Conservation (phyloP, 1,140 invertebrate genomes). For the Sesamia nonagrioides region DNA sequence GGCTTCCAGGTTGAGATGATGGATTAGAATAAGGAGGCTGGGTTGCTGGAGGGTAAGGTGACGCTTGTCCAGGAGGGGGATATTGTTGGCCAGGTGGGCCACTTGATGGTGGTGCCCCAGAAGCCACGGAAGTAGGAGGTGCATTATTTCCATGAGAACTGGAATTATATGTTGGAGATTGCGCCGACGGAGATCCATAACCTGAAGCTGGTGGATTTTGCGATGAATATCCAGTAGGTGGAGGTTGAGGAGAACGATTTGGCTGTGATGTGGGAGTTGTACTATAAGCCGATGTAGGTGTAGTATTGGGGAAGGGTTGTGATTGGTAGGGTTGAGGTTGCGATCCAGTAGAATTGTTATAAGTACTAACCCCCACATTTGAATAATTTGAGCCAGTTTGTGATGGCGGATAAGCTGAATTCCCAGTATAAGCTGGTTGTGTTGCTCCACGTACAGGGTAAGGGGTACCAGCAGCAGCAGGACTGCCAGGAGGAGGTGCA, state of each 20-base stretch:
- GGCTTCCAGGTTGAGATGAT: slow-evolving; percentile 85
- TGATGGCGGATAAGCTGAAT: slow-evolving; percentile 82
- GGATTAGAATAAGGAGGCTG: slow-evolving; percentile 87
- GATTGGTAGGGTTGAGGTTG: slow-evolving; percentile 84
- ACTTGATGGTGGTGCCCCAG: slow-evolving; percentile 69
- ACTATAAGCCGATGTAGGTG: slow-evolving; percentile 83
- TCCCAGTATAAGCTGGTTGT: slow-evolving; percentile 79
- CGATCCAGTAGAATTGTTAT: slow-evolving; percentile 81
- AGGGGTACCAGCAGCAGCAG: slow-evolving; percentile 79
- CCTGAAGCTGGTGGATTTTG: slow-evolving; percentile 81
- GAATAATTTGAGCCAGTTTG: slow-evolving; percentile 80
- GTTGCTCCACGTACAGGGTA: slow-evolving; percentile 80
- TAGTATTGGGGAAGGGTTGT: slow-evolving; percentile 84
- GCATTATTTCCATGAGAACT: slow-evolving; percentile 82
- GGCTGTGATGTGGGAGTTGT: slow-evolving; percentile 85
- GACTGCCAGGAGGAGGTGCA: slow-evolving; percentile 83
- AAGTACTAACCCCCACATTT: slow-evolving; percentile 82
- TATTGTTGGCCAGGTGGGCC: slow-evolving; percentile 79
- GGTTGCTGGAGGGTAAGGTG: slow-evolving; percentile 80
- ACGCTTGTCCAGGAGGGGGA: slow-evolving; percentile 79
- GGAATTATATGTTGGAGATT: slow-evolving; percentile 84
- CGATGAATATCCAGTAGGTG: slow-evolving; percentile 77
- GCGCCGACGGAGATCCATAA: slow-evolving; percentile 85
- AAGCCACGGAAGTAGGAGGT: slow-evolving; percentile 74
- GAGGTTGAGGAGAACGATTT: slow-evolving; percentile 85